phyloP scores from a whole-genome alignment of 2,888 invertebrate species.

The Disparrhopalites patrizii region DNA sequence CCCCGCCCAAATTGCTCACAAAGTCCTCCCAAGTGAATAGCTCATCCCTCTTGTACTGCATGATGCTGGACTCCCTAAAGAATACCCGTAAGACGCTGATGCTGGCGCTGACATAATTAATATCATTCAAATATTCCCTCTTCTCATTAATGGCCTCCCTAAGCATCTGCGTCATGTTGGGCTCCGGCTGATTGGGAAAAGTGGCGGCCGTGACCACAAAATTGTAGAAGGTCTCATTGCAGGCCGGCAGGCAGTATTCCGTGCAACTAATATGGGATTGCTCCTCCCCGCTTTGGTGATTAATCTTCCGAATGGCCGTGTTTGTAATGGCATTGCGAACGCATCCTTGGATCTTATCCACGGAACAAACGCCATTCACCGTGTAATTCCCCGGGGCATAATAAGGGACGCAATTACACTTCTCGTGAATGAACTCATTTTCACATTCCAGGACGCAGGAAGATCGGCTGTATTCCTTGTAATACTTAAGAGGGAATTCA shows the following conservation, averaged over 20 bases:
- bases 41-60: slow-evolving; percentile 48
- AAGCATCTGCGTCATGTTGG: slow-evolving; percentile 46
- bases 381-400: slow-evolving; percentile 28
- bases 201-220: slow-evolving; percentile 39
- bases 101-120: slow-evolving; percentile 44
- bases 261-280: slow-evolving; percentile 7
- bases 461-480: slow-evolving; percentile 44
- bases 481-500: slow-evolving; percentile 36
- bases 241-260: slow-evolving; percentile 38
- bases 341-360: slow-evolving; percentile 2
- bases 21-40: slow-evolving; percentile 48
- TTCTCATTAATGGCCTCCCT: slow-evolving; percentile 43
- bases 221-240: slow-evolving; percentile 47
- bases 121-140: slow-evolving; percentile 38
- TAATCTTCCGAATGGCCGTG: background rate
- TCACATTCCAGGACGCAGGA: slow-evolving; percentile 44
- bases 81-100: slow-evolving; percentile 44
- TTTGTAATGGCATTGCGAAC: slow-evolving; percentile 1
- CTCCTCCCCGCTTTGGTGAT: background rate
- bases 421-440: slow-evolving; percentile 32
- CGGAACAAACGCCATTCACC: slow-evolving; percentile 4
- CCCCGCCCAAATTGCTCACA: slow-evolving; percentile 46
- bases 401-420: slow-evolving; percentile 42
- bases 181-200: slow-evolving; percentile 45
- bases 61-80: slow-evolving; percentile 46